Conservation (phyloP, 92 coral and sea anemone species). For the Palythoa heliodiscus region DNA sequence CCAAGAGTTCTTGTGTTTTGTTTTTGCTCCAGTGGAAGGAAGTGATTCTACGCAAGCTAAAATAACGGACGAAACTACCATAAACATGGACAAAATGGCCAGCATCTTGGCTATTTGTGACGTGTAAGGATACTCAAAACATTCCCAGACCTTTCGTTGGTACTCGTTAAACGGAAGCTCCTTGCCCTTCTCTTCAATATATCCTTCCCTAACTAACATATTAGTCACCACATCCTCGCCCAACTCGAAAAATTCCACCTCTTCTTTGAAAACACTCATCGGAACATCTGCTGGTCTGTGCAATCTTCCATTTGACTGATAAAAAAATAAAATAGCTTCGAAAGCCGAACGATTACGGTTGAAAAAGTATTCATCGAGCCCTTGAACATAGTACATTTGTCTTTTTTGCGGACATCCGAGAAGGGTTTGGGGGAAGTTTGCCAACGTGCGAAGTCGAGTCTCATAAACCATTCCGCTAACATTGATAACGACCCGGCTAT, state of each 20-base stretch:
- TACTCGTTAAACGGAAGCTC: slow-evolving; percentile 64
- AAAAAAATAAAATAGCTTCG: slow-evolving; percentile 93
- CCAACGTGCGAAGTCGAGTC: slow-evolving; percentile 82
- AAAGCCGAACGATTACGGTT: slow-evolving; percentile 94
- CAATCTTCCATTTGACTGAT: slow-evolving; percentile 93
- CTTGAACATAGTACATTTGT: slow-evolving; percentile 76
- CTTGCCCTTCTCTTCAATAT: slow-evolving; percentile 61
- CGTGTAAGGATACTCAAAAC: slow-evolving; percentile 95
- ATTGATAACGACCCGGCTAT: slow-evolving; percentile 93
- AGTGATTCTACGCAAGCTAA: slow-evolving; percentile 72
- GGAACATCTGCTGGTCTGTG: slow-evolving; percentile 91
- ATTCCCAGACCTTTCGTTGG: slow-evolving; percentile 88
- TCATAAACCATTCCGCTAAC: slow-evolving; percentile 97
- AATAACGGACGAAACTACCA: slow-evolving; percentile 79
- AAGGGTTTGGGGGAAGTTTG: slow-evolving; percentile 88
- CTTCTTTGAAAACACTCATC: slow-evolving; percentile 84
- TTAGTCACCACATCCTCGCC: slow-evolving; percentile 86
- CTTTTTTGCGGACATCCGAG: slow-evolving; percentile 89
- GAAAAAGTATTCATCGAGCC: slow-evolving; percentile 84
- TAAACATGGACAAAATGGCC: slow-evolving; percentile 75
- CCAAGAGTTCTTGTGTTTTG: slow-evolving; percentile 59
- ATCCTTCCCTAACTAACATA: slow-evolving; percentile 86
- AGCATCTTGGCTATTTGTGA: slow-evolving; percentile 75
- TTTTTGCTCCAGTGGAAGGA: slow-evolving; percentile 37
- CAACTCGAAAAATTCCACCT: slow-evolving; percentile 92